Conservation (phyloP, 2,113 vertebrate genomes). For the Coregonus clupeaformis region DNA sequence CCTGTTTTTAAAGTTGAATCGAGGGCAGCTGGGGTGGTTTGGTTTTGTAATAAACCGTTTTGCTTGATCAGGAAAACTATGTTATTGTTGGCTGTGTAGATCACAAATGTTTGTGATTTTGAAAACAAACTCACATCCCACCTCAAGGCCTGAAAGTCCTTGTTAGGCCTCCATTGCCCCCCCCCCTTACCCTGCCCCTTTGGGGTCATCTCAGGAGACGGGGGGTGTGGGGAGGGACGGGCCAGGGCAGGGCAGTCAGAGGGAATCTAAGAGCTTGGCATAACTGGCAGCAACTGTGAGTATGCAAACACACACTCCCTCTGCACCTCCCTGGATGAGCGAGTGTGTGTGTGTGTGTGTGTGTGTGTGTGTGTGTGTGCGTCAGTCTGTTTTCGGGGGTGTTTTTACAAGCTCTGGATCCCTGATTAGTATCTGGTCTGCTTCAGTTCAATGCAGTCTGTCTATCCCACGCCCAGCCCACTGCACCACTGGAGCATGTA, state of each 20-base stretch:
- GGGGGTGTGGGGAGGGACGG: neutral
- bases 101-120: no score
- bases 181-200: neutral
- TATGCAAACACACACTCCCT: constrained; percentile 24
- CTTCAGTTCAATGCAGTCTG: constrained; percentile 67
- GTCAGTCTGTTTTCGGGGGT: constrained; percentile 29
- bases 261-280: constrained; percentile 1
- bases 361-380: constrained; percentile 32
- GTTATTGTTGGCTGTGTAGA: no score
- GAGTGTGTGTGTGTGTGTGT: constrained; percentile 32
- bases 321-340: neutral
- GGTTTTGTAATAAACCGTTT: no score
- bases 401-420: constrained; percentile 66
- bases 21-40: no score
- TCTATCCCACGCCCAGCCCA: constrained; percentile 58
- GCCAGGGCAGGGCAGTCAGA: neutral
- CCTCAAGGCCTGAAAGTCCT: neutral
- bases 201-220: neutral
- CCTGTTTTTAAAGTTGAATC: no score
- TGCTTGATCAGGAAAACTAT: no score
- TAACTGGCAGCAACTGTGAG: neutral
- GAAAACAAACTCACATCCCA: neutral
- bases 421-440: constrained; percentile 72
- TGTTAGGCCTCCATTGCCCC: neutral
- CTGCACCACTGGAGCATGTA: constrained; percentile 48